These are phyloP conservation scores for Isotomurus palustris DNA, from an alignment of 2,888 invertebrate genomes.

Conservation along the genomic window DNA sequence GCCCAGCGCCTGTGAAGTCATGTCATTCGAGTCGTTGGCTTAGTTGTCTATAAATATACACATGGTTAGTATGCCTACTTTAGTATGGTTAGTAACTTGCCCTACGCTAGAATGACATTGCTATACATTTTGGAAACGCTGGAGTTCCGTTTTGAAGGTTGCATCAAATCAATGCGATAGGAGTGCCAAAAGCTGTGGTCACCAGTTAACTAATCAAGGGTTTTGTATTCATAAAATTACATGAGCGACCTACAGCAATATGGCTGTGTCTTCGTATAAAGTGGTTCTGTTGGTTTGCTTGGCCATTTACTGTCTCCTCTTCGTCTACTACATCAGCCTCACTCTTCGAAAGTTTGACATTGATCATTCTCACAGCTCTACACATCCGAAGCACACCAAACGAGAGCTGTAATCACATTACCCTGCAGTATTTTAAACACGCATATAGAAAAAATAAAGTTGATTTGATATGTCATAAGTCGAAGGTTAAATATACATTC, in stretches of 20 bases:
- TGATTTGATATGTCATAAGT: no score
- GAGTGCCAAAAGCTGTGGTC: background rate
- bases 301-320: constrained; percentile 26
- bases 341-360: constrained; percentile 23
- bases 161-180: background rate
- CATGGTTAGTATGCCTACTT: no score
- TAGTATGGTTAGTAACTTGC: no score
- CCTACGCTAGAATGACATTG: no score
- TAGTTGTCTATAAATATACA: no score
- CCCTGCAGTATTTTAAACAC: no score
- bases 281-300: constrained; percentile 27
- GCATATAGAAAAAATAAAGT: no score
- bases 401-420: no score
- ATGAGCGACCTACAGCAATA: background rate
- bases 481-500: no score
- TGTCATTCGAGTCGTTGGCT: no score
- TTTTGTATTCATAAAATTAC: background rate
- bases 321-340: constrained; percentile 32
- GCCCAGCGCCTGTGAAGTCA: no score
- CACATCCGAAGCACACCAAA: background rate
- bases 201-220: background rate
- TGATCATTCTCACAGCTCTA: background rate
- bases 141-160: background rate
- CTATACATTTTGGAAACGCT: no score
- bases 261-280: constrained; percentile 16